Percentiles rank a stretch among this genome's conserved stretches.
Evolutionary conservation across 2,113 vertebrate species (phyloP).

Genomic region (Rousettus leschenaultii): DNA sequence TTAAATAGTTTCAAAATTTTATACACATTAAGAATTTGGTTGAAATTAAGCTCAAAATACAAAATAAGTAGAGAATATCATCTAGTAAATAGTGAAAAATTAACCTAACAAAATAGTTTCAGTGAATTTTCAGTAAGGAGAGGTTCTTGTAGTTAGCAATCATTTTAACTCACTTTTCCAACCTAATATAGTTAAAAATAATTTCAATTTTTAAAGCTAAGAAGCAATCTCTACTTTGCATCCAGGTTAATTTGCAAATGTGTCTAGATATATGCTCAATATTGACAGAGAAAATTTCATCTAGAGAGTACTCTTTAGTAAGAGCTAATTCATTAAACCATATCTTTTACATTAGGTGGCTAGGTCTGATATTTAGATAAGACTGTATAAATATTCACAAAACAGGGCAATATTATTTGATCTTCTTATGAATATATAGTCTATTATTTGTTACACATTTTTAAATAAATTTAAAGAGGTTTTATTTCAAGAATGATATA

Average conservation of each 20-base stretch:
- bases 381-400: neutral
- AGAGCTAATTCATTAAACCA: neutral
- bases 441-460: neutral
- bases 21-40: neutral
- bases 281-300: neutral
- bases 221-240: neutral
- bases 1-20: neutral
- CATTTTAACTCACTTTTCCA: neutral
- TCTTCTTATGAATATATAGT: neutral
- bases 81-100: neutral
- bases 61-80: neutral
- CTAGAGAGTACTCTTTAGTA: neutral
- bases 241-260: neutral
- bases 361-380: neutral
- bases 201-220: neutral
- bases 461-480: neutral
- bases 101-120: neutral
- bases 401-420: neutral
- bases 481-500: neutral
- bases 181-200: slow-evolving; percentile 10
- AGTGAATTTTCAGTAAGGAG: neutral
- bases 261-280: neutral
- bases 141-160: neutral
- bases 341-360: neutral
- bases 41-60: neutral